Conservation (phyloP, 1,140 invertebrate genomes). For the Arctopsyche grandis region DNA sequence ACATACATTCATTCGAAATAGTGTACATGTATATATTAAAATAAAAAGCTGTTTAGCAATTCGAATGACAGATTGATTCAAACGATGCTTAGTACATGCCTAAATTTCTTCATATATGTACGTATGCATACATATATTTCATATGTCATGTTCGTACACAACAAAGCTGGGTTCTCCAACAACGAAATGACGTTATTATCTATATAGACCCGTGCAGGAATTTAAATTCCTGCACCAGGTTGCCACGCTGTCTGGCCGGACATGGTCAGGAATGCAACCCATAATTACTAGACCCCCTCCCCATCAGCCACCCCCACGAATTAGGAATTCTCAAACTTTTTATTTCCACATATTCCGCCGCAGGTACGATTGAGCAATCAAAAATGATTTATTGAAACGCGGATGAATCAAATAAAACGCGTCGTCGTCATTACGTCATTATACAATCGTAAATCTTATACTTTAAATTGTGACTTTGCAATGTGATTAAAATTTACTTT, state of each 20-base stretch:
- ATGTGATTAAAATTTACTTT: no score
- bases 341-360: background rate
- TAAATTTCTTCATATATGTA: no score
- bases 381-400: conserved; percentile 10
- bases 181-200: conserved; percentile 24
- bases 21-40: no score
- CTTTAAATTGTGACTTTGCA: no score
- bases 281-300: conserved; percentile 40
- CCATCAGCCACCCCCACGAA: background rate
- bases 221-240: conserved; percentile 38
- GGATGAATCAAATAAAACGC: background rate
- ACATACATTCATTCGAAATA: no score
- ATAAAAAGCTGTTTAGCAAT: no score
- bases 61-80: no score
- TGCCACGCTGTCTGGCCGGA: conserved; percentile 46
- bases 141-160: background rate
- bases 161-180: background rate
- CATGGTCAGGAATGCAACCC: conserved; percentile 46
- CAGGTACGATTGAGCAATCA: conserved; percentile 23
- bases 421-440: no score
- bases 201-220: conserved; percentile 19
- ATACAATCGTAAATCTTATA: no score
- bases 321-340: conserved; percentile 28
- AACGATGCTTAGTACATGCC: no score
- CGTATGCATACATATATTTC: background rate